Conservation (phyloP, 1,140 invertebrate species). For the Drosophila athabasca region DNA sequence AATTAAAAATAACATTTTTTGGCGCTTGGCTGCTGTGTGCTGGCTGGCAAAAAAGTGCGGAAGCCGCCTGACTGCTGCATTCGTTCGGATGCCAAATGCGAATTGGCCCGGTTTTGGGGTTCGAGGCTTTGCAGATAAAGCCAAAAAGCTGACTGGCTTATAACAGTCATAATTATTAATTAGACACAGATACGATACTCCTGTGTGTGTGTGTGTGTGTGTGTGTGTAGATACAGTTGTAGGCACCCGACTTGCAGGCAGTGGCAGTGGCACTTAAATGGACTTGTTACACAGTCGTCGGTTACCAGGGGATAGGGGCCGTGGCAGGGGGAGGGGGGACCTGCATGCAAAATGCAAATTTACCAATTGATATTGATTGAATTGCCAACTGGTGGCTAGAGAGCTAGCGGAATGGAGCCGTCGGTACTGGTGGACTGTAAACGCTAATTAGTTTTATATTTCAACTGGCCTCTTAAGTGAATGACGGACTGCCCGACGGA, state of each 20-base stretch:
- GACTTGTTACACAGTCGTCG: slow-evolving; percentile 59
- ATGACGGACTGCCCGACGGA: slow-evolving; percentile 27
- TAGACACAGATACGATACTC: slow-evolving; percentile 25
- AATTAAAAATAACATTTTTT: slow-evolving; percentile 68
- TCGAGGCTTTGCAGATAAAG: slow-evolving; percentile 45
- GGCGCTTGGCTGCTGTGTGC: slow-evolving; percentile 16
- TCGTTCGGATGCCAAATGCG: slow-evolving; percentile 31
- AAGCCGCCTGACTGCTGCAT: slow-evolving; percentile 61
- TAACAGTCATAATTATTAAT: slow-evolving; percentile 62
- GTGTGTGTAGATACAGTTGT: slow-evolving; percentile 1
- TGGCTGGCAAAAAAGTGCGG: slow-evolving; percentile 39
- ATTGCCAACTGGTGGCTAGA: slow-evolving; percentile 47
- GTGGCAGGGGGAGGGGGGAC: not conserved
- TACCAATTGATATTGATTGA: slow-evolving; percentile 79
- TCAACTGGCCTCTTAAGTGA: slow-evolving; percentile 59
- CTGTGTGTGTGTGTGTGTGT: not conserved
- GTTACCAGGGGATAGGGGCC: too few species aligned
- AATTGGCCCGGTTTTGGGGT: slow-evolving; percentile 38
- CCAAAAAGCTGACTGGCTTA: slow-evolving; percentile 43
- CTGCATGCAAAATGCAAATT: slow-evolving; percentile 73
- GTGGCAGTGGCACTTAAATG: slow-evolving; percentile 59
- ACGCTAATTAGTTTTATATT: slow-evolving; percentile 80
- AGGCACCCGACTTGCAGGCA: slow-evolving; percentile 12
- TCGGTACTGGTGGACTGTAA: slow-evolving; percentile 12
- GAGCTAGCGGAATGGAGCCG: slow-evolving; percentile 10